Evolutionary conservation across 1,140 invertebrate species (phyloP), one percentile per base, ranked within the genome.

Genomic region (Bombus sibiricus): DNA sequence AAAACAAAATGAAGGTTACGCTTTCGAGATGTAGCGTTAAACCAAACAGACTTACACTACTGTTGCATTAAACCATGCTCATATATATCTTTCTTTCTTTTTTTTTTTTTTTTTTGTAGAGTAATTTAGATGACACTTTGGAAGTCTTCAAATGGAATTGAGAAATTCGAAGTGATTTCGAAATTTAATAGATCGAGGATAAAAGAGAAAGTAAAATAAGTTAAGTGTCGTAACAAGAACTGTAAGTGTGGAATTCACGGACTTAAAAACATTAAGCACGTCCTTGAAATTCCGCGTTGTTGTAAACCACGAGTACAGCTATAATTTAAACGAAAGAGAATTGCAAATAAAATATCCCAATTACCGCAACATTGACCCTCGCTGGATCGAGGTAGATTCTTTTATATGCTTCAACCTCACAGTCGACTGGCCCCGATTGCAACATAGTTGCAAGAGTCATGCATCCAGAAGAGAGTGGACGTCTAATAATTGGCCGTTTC

Each of bases 401-500:
- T 0, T 10, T 1, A 82, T 34, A 74, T 59, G 12, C 25, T 41
- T 37, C 18, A 15, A 37, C n/a, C 43, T 41, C 12, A 43, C 53
- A n/a, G 15, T 66, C 13, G 18, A 22, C 39, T 53, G 62, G 25
- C 37, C 8, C 28, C 5, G 13, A n/a, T 32, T 57, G 41, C 47
- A n/a, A 71, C 43, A 66, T 43, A 12, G 37, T 57, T 43, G 34
- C 72, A n/a, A 83, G 41, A 53, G 73, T 32, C 28, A 32, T 73
- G 41, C 68, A 77, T 73, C 59, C 47, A n/a, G 25, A 34, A 34
- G 34, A 71, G 9, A 32, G 66, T 57, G 37, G 47, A 39, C 34
- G 66, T 57, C 66, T 47, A 71, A 81, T 81, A 81, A 72, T 81
- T 37, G 79, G 37, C 79, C 79, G 53, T 57, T 81, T 81, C 79